A percentile compares a stretch with the other conserved stretches of the same genome.
These are phyloP conservation scores for Temnothorax ravouxi DNA, from an alignment of 2,888 invertebrate genomes.

Conservation along the genomic window DNA sequence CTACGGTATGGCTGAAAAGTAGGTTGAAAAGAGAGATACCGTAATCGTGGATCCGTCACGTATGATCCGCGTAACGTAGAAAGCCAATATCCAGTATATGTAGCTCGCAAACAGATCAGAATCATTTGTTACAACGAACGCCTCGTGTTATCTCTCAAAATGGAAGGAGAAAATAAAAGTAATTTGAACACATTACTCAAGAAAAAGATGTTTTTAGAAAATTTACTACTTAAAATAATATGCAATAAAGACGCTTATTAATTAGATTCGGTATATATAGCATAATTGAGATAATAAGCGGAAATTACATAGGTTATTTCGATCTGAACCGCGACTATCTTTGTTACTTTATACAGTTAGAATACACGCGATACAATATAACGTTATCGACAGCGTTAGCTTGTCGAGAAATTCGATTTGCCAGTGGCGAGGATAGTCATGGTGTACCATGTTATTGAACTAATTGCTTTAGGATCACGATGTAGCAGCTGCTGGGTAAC, in stretches of 20 bases:
- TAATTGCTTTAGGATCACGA: conserved; percentile 67
- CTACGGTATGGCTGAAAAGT: conserved; percentile 67
- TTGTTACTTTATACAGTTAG: conserved; percentile 54
- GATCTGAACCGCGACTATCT: conserved; percentile 20
- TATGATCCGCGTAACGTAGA: conserved; percentile 51
- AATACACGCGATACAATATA: conserved; percentile 63
- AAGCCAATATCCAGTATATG: conserved; percentile 16
- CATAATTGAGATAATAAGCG: neutral
- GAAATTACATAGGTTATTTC: conserved; percentile 10
- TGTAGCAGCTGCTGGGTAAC: conserved; percentile 61
- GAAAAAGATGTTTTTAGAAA: neutral
- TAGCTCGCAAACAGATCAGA: conserved; percentile 24
- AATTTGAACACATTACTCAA: neutral
- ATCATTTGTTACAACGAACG: conserved; percentile 27
- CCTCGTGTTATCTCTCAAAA: neutral
- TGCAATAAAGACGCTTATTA: neutral
- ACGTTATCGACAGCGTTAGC: conserved; percentile 69
- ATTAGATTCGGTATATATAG: neutral
- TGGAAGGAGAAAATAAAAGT: neutral
- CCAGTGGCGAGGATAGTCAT: conserved; percentile 60
- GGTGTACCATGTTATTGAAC: conserved; percentile 65
- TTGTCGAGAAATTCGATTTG: conserved; percentile 73
- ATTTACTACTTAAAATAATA: neutral
- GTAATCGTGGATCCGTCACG: conserved; percentile 68
- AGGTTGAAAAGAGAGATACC: conserved; percentile 56